Conservation (phyloP, 1,140 invertebrate genomes). For the Aphidius ervi region DNA sequence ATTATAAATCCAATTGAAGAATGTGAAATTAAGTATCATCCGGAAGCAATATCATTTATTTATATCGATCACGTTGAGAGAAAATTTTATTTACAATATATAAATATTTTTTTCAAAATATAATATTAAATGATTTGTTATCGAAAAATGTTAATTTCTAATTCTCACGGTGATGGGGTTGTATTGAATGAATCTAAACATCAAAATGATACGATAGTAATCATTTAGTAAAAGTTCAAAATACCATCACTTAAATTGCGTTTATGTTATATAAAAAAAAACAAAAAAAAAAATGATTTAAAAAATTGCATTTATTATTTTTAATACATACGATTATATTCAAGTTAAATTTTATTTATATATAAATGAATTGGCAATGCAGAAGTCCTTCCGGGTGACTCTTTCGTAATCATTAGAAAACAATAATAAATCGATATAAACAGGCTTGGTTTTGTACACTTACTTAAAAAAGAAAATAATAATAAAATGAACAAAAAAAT, state of each 20-base stretch:
- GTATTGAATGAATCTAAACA: neutral
- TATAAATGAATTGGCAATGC: conserved; percentile 5
- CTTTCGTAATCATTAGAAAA: conserved; percentile 24
- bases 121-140: conserved; percentile 3
- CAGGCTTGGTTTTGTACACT: conserved; percentile 8
- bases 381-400: conserved; percentile 24
- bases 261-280: too few relatives aligned
- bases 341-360: neutral
- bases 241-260: too few relatives aligned
- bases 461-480: too few relatives aligned
- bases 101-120: neutral
- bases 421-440: conserved; percentile 25
- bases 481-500: neutral
- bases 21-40: conserved; percentile 8
- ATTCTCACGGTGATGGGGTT: conserved; percentile 18
- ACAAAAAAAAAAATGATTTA: too few relatives aligned
- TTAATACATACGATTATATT: too few relatives aligned
- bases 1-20: conserved; percentile 10
- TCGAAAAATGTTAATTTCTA: conserved; percentile 21
- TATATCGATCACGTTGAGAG: too few relatives aligned
- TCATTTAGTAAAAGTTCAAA: too few relatives aligned
- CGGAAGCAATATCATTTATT: conserved; percentile 1
- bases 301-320: too few relatives aligned
- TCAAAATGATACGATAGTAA: too few relatives aligned
- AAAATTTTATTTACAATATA: neutral